Percentiles rank a stretch among this genome's conserved stretches.
phyloP scores from a whole-genome alignment of 2,888 invertebrate genomes.

The Ormia ochracea region DNA sequence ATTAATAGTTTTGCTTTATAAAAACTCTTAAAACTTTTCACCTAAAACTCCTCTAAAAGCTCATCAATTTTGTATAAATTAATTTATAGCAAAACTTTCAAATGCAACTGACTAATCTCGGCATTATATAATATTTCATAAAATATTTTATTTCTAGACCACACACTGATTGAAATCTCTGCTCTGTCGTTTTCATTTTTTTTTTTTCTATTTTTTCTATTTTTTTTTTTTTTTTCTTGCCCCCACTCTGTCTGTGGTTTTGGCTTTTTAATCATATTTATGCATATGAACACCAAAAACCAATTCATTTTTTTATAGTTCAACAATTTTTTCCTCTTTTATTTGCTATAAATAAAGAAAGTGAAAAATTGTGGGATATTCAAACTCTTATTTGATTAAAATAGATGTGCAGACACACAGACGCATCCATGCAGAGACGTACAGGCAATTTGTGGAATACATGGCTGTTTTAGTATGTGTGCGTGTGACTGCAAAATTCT shows the following conservation, averaged over 20 bases:
- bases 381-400: slow-evolving; percentile 55
- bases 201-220: background rate
- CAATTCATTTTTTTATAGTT: background rate
- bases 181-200: background rate
- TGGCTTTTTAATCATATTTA: slow-evolving; percentile 54
- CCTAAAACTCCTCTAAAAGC: background rate
- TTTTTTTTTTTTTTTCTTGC: background rate
- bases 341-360: slow-evolving; percentile 21
- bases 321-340: background rate
- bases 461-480: background rate
- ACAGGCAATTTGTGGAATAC: background rate
- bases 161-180: slow-evolving; percentile 53
- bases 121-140: background rate
- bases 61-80: background rate
- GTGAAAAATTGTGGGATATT: slow-evolving; percentile 47
- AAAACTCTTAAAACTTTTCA: background rate
- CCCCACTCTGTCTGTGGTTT: background rate
- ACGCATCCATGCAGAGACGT: background rate
- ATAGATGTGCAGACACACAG: slow-evolving; percentile 3
- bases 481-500: background rate
- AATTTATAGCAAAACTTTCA: background rate
- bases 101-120: background rate
- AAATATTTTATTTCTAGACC: slow-evolving; percentile 30
- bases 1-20: background rate
- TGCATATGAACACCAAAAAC: slow-evolving; percentile 46